phyloP scores from a whole-genome alignment of 2,113 vertebrate species.

The Varanus komodoensis region DNA sequence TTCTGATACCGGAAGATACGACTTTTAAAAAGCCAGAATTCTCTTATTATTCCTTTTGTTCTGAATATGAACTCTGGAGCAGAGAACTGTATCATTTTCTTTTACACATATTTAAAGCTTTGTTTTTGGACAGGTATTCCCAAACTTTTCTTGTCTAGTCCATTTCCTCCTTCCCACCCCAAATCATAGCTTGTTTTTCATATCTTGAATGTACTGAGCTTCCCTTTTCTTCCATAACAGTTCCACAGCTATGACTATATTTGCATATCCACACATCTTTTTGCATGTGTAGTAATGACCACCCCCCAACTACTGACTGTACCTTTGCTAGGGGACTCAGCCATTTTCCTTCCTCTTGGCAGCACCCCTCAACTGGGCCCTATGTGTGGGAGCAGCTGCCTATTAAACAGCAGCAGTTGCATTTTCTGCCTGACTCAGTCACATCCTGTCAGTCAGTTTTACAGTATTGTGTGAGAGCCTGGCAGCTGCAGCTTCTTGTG shows the following conservation, averaged over 20 bases:
- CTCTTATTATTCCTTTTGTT: neutral
- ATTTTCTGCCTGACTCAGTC: neutral
- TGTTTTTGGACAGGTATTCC: neutral
- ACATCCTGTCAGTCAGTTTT: neutral
- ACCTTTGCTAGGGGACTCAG: neutral
- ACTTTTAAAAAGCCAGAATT: neutral
- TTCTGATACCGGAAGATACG: neutral
- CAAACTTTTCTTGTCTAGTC: neutral
- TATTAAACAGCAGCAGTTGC: neutral
- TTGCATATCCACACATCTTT: neutral
- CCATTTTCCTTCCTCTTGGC: neutral
- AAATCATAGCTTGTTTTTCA: neutral
- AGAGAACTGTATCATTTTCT: neutral
- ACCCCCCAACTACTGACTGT: neutral
- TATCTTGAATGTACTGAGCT: neutral
- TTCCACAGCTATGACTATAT: neutral
- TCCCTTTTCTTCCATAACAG: neutral
- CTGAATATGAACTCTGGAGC: slow-evolving; percentile 5
- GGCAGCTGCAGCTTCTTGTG: neutral
- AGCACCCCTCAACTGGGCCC: neutral
- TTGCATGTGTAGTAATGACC: neutral
- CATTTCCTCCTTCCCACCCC: neutral
- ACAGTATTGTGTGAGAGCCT: neutral
- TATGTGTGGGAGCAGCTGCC: neutral
- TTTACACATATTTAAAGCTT: neutral